Evolutionary conservation across 2,888 invertebrate genomes (phyloP).

Genomic region (Pseudolycoriella hygida): DNA sequence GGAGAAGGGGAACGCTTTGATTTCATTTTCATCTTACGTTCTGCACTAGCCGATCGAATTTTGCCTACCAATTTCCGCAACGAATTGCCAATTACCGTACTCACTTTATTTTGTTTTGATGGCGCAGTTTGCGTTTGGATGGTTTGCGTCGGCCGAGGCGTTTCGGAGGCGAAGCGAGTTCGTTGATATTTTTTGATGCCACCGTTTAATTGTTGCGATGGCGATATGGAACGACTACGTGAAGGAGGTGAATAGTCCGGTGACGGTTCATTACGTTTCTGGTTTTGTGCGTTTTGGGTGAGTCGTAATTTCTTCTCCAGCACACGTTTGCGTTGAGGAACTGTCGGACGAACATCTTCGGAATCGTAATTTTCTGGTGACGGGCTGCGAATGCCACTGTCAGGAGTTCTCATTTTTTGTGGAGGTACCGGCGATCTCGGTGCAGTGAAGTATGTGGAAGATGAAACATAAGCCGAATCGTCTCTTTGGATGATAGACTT

Average conservation of each 20-base stretch:
- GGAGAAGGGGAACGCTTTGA: constrained; percentile 40
- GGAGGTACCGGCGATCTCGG: constrained; percentile 29
- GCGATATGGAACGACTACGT: constrained; percentile 24
- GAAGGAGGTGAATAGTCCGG: constrained; percentile 53
- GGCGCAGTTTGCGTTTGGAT: constrained; percentile 25
- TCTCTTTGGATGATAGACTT: constrained; percentile 35
- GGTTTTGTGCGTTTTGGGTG: constrained; percentile 23
- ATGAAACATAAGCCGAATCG: constrained; percentile 38
- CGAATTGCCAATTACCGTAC: constrained; percentile 56
- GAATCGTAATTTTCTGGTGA: constrained; percentile 12
- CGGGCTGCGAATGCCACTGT: constrained; percentile 14
- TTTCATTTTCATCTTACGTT: constrained; percentile 43
- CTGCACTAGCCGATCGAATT: constrained; percentile 55
- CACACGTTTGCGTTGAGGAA: constrained; percentile 46
- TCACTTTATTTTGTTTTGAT: constrained; percentile 31
- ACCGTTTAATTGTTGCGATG: constrained; percentile 32
- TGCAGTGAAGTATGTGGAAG: constrained; percentile 37
- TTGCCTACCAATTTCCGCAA: constrained; percentile 68
- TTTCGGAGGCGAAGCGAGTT: constrained; percentile 42
- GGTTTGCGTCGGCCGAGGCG: constrained; percentile 19
- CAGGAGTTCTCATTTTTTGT: constrained; percentile 11
- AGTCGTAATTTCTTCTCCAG: constrained; percentile 34
- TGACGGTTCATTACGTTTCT: constrained; percentile 42
- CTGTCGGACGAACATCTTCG: constrained; percentile 35
- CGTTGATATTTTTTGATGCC: constrained; percentile 47